Base-by-base conservation (phyloP, 2,888 invertebrate genomes). In the Neria commutata region DNA sequence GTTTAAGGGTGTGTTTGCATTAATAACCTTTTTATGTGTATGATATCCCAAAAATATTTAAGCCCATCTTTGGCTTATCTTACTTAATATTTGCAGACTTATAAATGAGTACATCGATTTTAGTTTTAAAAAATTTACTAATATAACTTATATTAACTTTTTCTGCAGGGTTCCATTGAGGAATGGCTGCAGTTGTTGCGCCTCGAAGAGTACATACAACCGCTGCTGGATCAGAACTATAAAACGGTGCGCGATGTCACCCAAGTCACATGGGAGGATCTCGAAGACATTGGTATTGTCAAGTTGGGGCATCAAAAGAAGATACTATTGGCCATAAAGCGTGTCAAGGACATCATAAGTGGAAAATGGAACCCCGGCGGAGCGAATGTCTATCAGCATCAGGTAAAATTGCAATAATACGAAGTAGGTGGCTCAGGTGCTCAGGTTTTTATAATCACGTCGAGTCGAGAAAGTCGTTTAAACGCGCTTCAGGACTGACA, bases 241-340 rank as follows among this genome's bases (percentile, higher is more conserved):
- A 89, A 91, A 74, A 92, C 93, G 6, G 94, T 99, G 42, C 93
- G 95, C 73, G 92, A 95, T 82, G 93, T 98, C 56, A 93, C 94
- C 29, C 94, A 96, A 77, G 88, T 99, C 55, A 94, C 95, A 60
- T 98, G 98, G 97, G 99, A 99, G 83, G 99, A 99, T 84, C 87
- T 99, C 78, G 98, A 99, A 84, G 98, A 99, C 78, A 95, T 98
- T 81, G 94, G 94, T 58, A 93, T 94, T 74, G 92, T 94, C 23
- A 90, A 93, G 75, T 84, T 94, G 76, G 99, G 99, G 33, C 99
- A 99, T 81, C 98, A 99, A 84, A 99, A 99, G 87, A 95, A 98
- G 85, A 91, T 99, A 70, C 88, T 96, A 77, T 85, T 99, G 77
- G 98, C 98, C 63, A 95, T 98, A 72, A 98, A 98, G 83, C 88